Evolutionary conservation across 2,797 vertebrate genomes (phyloP).

Genomic region (Kryptolebias ocellatus): DNA sequence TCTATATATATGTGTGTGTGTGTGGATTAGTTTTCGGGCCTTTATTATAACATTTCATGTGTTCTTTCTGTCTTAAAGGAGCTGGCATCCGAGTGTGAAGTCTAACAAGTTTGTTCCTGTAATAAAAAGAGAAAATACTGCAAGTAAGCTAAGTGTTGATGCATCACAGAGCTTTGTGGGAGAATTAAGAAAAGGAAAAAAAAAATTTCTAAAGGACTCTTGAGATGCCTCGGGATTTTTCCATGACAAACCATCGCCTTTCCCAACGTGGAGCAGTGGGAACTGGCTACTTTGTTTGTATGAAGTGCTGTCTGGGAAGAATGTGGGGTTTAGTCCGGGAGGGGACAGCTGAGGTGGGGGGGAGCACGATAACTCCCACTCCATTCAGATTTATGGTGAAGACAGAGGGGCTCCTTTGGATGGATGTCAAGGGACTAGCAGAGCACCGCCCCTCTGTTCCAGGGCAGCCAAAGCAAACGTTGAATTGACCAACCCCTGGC

Average conservation of each 20-base stretch:
- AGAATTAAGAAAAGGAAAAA: neutral
- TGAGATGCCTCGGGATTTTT: slow-evolving; percentile 77
- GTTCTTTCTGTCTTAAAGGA: slow-evolving; percentile 15
- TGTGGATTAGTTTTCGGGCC: neutral
- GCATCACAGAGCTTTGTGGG: slow-evolving; percentile 28
- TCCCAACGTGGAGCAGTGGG: slow-evolving; percentile 75
- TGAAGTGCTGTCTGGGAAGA: slow-evolving; percentile 75
- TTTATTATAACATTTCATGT: neutral
- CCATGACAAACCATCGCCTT: slow-evolving; percentile 76
- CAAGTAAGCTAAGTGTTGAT: slow-evolving; percentile 28
- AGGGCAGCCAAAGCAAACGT: slow-evolving; percentile 78
- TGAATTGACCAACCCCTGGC: slow-evolving; percentile 61
- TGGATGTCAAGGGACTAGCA: slow-evolving; percentile 68
- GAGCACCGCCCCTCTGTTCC: slow-evolving; percentile 59
- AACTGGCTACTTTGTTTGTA: slow-evolving; percentile 80
- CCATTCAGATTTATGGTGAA: slow-evolving; percentile 76
- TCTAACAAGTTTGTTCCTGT: slow-evolving; percentile 11
- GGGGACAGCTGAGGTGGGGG: slow-evolving; percentile 45
- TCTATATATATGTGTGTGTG: slow-evolving; percentile 16
- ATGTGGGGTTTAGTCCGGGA: slow-evolving; percentile 73
- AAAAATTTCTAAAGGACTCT: slow-evolving; percentile 63
- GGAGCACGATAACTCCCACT: slow-evolving; percentile 76
- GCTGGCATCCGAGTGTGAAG: slow-evolving; percentile 22
- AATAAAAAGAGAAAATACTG: slow-evolving; percentile 37
- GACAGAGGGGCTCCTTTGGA: slow-evolving; percentile 75